phyloP scores from a whole-genome alignment of 2,113 vertebrate genomes.

The Aythya baeri region DNA sequence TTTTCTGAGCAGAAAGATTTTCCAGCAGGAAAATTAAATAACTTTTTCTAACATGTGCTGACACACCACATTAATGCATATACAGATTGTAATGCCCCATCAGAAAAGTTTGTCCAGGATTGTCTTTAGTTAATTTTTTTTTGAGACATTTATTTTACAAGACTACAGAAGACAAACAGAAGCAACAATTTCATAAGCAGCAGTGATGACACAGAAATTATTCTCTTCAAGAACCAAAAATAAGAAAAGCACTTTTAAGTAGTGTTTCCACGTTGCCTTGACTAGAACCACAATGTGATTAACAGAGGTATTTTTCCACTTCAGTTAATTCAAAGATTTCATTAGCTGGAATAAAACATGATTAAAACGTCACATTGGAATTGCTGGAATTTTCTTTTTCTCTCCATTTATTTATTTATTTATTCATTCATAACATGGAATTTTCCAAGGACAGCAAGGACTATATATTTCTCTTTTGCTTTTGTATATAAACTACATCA shows the following conservation, averaged over 20 bases:
- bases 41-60: neutral
- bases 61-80: neutral
- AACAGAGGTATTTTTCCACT: neutral
- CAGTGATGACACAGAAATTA: neutral
- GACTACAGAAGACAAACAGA: neutral
- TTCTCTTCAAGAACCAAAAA: neutral
- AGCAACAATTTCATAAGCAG: neutral
- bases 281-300: neutral
- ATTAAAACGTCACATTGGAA: neutral
- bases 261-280: neutral
- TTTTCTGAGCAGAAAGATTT: neutral
- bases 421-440: neutral
- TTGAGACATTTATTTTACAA: neutral
- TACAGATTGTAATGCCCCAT: neutral
- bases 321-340: neutral
- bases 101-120: neutral
- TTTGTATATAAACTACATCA: neutral
- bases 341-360: neutral
- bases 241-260: neutral
- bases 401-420: neutral
- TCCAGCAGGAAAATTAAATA: neutral
- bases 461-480: neutral
- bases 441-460: neutral
- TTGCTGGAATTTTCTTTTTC: neutral
- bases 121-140: neutral